A percentile compares a stretch with the other conserved stretches of the same genome.
Conservation (phyloP, 2,113 vertebrate genomes). For the Tylochromis polylepis region DNA sequence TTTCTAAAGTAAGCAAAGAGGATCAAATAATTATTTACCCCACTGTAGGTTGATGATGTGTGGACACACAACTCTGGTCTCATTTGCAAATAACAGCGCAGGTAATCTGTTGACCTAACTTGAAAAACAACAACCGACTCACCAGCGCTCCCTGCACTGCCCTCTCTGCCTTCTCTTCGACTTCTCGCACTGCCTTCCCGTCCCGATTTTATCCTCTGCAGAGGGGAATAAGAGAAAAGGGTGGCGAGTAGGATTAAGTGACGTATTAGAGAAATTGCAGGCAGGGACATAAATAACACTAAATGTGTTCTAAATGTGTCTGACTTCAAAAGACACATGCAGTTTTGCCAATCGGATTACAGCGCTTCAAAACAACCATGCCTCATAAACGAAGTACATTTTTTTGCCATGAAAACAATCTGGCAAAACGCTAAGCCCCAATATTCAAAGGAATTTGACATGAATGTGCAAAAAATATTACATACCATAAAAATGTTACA, state of each 20-base stretch:
- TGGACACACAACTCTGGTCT: background rate
- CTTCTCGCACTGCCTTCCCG: slow-evolving; percentile 81
- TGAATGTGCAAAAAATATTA: background rate
- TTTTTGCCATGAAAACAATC: background rate
- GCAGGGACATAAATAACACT: background rate
- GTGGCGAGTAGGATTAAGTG: background rate
- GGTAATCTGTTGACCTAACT: background rate
- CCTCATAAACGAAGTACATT: background rate
- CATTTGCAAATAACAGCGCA: background rate
- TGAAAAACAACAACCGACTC: slow-evolving; percentile 56
- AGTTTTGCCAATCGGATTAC: background rate
- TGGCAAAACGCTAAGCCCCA: background rate
- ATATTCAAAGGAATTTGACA: background rate
- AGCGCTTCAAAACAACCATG: background rate
- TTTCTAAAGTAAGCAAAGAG: background rate
- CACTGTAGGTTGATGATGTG: background rate
- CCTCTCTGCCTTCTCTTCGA: slow-evolving; percentile 74
- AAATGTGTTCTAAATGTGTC: background rate
- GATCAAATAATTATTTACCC: background rate
- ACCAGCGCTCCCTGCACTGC: slow-evolving; percentile 79
- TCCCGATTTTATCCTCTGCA: slow-evolving; percentile 87
- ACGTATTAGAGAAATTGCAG: background rate
- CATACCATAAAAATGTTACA: background rate
- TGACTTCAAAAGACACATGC: background rate
- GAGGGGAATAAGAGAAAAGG: background rate